Conservation (phyloP, 2,888 invertebrate species). For the Leistus spinibarbis region DNA sequence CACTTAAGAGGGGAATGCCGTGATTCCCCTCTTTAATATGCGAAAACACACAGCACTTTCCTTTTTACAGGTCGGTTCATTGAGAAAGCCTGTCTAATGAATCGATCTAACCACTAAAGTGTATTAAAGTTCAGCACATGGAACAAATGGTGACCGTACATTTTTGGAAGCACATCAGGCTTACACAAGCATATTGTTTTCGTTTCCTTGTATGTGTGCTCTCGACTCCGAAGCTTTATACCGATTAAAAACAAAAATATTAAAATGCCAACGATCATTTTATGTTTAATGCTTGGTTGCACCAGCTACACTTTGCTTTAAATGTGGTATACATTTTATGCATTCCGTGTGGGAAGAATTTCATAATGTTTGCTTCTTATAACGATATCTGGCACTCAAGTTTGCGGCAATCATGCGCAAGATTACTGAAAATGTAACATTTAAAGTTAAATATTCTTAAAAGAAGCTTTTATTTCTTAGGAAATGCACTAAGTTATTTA, state of each 20-base stretch:
- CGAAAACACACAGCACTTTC: too few species aligned
- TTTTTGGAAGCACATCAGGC: neutral
- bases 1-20: too few species aligned
- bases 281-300: too few species aligned
- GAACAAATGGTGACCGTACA: conserved; percentile 7
- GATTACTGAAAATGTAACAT: too few species aligned
- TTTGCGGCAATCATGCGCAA: too few species aligned
- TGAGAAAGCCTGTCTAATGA: conserved; percentile 1
- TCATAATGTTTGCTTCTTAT: too few species aligned
- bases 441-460: too few species aligned
- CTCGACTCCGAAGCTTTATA: neutral
- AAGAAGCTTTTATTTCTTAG: too few species aligned
- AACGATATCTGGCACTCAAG: too few species aligned
- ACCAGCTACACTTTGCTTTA: neutral
- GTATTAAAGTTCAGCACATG: conserved; percentile 8
- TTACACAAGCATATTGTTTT: neutral
- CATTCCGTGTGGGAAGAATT: too few species aligned
- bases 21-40: too few species aligned
- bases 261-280: neutral
- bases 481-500: too few species aligned
- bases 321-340: neutral
- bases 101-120: conserved; percentile 24
- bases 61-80: neutral
- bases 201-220: neutral
- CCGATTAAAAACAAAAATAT: neutral